Evolutionary conservation across 2,797 vertebrate species (phyloP).

Genomic region (Miichthys miiuy): DNA sequence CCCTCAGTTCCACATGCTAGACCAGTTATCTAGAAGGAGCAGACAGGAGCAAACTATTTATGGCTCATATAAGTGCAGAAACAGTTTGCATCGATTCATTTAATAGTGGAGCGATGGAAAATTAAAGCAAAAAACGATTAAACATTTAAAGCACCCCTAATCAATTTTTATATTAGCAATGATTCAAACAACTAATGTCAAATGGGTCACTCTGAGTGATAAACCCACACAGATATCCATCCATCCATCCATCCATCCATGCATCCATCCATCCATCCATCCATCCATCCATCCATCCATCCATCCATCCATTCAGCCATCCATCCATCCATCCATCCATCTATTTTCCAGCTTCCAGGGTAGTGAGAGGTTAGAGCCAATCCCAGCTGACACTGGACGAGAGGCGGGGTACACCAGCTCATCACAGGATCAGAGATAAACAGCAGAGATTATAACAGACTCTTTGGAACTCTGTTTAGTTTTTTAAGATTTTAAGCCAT

Average conservation of each 20-base stretch:
- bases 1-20: neutral
- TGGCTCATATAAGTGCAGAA: neutral
- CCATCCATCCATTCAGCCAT: too few species aligned
- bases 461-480: neutral
- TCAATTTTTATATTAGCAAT: neutral
- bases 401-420: too few species aligned
- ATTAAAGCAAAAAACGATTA: neutral
- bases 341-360: too few species aligned
- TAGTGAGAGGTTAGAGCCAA: too few species aligned
- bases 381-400: too few species aligned
- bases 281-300: too few species aligned
- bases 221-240: neutral
- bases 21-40: conserved; percentile 1
- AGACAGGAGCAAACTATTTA: conserved; percentile 11
- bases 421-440: too few species aligned
- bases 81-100: neutral
- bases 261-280: too few species aligned
- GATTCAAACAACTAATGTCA: conserved; percentile 4
- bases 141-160: neutral
- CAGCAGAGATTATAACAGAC: neutral
- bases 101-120: neutral
- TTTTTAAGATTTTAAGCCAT: neutral
- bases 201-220: neutral
- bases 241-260: too few species aligned
- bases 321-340: too few species aligned